These are phyloP conservation scores for Corythornis cristatus DNA, from an alignment of 2,113 vertebrate species.

Conservation along the genomic window DNA sequence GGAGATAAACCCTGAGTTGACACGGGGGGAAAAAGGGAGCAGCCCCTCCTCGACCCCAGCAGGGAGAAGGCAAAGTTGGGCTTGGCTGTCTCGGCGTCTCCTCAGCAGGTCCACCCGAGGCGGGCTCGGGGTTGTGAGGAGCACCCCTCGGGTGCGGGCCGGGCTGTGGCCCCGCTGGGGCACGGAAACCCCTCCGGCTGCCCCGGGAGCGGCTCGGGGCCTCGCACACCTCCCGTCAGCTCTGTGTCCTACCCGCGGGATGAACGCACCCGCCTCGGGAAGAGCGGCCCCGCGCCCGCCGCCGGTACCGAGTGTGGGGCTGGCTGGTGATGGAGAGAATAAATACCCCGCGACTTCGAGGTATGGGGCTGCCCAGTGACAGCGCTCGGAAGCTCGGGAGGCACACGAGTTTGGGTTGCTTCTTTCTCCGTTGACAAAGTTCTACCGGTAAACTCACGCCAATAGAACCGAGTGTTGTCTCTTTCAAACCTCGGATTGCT, in stretches of 20 bases:
- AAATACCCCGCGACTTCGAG: not conserved
- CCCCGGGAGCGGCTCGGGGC: not conserved
- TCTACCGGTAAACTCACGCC: fast-evolving
- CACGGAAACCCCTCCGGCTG: too few species aligned
- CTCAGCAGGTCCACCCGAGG: not conserved
- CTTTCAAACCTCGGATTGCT: not conserved
- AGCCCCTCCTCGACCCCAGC: not conserved
- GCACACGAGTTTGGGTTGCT: not conserved
- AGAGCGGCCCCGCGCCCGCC: too few species aligned
- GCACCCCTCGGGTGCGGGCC: not conserved
- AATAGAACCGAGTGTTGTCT: not conserved
- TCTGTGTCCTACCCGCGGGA: not conserved
- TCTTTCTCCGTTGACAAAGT: not conserved
- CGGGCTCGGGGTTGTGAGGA: not conserved
- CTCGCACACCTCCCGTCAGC: not conserved
- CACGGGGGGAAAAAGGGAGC: not conserved
- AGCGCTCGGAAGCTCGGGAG: not conserved
- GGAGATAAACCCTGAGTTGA: not conserved
- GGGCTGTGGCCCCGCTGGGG: not conserved
- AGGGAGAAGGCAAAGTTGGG: not conserved
- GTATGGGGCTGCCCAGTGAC: not conserved
- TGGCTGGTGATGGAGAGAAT: fast-evolving
- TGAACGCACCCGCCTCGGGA: fast-evolving
- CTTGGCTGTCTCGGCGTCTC: not conserved
- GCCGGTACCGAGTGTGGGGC: not conserved